phyloP scores from a whole-genome alignment of 2,113 vertebrate species.

The Pedetes capensis region DNA sequence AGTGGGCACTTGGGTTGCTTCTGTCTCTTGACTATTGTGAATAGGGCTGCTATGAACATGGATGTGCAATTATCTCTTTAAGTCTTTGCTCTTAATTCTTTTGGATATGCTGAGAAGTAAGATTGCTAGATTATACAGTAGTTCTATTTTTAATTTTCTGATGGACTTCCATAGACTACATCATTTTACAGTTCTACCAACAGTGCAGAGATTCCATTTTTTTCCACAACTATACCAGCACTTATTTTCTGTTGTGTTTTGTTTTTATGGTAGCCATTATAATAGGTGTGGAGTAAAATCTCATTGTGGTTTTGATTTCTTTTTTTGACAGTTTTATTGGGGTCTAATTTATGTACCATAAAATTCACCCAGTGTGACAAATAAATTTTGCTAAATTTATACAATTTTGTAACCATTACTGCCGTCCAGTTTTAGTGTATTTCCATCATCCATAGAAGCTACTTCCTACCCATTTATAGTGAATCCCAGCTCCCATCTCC shows the following conservation, averaged over 20 bases:
- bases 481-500: background rate
- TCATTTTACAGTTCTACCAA: background rate
- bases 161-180: background rate
- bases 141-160: background rate
- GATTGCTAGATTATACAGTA: background rate
- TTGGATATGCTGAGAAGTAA: background rate
- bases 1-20: no score
- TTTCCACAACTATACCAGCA: background rate
- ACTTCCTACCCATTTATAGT: background rate
- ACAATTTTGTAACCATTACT: background rate
- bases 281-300: background rate
- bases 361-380: background rate
- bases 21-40: background rate
- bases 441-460: background rate
- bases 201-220: background rate
- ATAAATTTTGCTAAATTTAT: slow-evolving; percentile 27
- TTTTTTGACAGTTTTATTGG: slow-evolving; percentile 2
- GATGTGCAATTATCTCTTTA: background rate
- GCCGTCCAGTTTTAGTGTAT: background rate
- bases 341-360: background rate
- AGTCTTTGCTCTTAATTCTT: background rate
- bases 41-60: background rate
- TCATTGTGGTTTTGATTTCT: background rate
- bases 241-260: background rate
- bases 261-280: background rate